Conservation (phyloP, 1,140 invertebrate genomes). For the Tachypleus tridentatus region DNA sequence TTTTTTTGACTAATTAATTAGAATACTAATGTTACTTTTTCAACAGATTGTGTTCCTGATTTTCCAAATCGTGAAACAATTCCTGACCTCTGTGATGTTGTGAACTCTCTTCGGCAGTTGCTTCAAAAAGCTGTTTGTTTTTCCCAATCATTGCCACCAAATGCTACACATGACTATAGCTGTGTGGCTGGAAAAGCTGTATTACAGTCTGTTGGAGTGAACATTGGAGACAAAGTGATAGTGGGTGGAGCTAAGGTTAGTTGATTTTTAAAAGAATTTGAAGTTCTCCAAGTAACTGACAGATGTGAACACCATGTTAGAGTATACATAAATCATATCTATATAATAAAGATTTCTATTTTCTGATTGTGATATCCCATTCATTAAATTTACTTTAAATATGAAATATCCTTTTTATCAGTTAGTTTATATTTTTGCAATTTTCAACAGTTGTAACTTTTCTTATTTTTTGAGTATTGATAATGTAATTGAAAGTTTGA, state of each 20-base stretch:
- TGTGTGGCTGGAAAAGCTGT: conserved; percentile 38
- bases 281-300: neutral
- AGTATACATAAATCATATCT: no score
- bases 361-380: no score
- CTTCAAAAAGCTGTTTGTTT: conserved; percentile 26
- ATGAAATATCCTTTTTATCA: no score
- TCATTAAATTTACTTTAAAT: no score
- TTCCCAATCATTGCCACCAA: neutral
- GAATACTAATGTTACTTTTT: neutral
- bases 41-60: conserved; percentile 41
- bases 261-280: conserved; percentile 3
- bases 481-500: no score
- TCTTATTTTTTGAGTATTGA: no score
- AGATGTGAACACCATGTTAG: neutral
- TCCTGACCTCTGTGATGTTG: conserved; percentile 31
- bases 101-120: conserved; percentile 28
- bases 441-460: no score
- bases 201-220: conserved; percentile 38
- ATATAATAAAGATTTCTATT: no score
- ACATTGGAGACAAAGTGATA: conserved; percentile 38
- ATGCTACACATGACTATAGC: conserved; percentile 21
- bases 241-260: conserved; percentile 34
- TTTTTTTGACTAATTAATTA: no score
- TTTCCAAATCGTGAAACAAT: conserved; percentile 32
- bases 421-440: no score